phyloP scores from a whole-genome alignment of 2,888 invertebrate genomes.

The Agrochola lota region DNA sequence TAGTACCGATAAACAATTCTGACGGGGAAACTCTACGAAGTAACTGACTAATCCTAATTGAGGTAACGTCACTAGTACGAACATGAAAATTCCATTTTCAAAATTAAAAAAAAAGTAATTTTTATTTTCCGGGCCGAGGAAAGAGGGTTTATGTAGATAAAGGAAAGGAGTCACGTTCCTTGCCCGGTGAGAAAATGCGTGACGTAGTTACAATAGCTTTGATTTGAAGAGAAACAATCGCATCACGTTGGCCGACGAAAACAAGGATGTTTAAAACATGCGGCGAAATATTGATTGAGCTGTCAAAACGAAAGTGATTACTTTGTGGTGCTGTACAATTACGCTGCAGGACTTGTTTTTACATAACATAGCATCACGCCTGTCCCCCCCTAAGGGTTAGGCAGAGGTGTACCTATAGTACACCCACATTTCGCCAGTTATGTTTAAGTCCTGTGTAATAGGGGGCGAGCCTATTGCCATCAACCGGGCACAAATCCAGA shows the following conservation, averaged over 20 bases:
- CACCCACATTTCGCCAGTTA: too few relatives aligned
- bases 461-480: too few relatives aligned
- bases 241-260: constrained; percentile 21
- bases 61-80: background rate
- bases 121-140: background rate
- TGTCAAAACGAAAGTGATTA: constrained; percentile 5
- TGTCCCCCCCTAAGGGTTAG: too few relatives aligned
- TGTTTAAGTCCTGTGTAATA: too few relatives aligned
- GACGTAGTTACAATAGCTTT: constrained; percentile 27
- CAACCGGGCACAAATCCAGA: too few relatives aligned
- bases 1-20: background rate
- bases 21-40: background rate
- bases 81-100: background rate
- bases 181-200: constrained; percentile 1
- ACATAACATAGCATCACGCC: too few relatives aligned
- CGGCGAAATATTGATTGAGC: background rate
- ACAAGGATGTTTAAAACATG: constrained; percentile 20
- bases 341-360: background rate
- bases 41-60: background rate
- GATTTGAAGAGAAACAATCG: constrained; percentile 20
- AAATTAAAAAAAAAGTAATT: background rate
- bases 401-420: too few relatives aligned
- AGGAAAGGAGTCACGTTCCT: constrained; percentile 25
- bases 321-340: constrained; percentile 2
- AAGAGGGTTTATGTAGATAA: background rate